Conservation (phyloP, 2,113 vertebrate genomes). For the human (Homo sapiens) region GRCh38 chr6:150314001-150314500, state of each 20-base stretch:
- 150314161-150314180: conserved; percentile 13
- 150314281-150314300: neutral
- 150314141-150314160: conserved; percentile 39
- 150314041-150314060: conserved; percentile 20
- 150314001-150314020: conserved; percentile 40
- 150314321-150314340: neutral
- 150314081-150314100: conserved; percentile 54
- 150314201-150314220: conserved; percentile 31
- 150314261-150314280: neutral
- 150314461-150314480: conserved; percentile 40
- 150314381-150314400: too few relatives aligned
- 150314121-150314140: conserved; percentile 64
- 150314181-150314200: conserved; percentile 69
- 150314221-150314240: conserved; percentile 65
- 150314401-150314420: too few relatives aligned
- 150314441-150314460: too few relatives aligned
- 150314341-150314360: too few relatives aligned
- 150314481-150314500: neutral
- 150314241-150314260: neutral
- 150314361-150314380: neutral
- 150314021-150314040: conserved; percentile 38
- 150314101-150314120: conserved; percentile 66
- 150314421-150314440: neutral
- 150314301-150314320: too few relatives aligned
- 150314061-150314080: conserved; percentile 38